Percentiles rank a stretch among this genome's conserved stretches.
Conservation (phyloP, 2,888 invertebrate genomes). For the Pollenia griseotomentosa region DNA sequence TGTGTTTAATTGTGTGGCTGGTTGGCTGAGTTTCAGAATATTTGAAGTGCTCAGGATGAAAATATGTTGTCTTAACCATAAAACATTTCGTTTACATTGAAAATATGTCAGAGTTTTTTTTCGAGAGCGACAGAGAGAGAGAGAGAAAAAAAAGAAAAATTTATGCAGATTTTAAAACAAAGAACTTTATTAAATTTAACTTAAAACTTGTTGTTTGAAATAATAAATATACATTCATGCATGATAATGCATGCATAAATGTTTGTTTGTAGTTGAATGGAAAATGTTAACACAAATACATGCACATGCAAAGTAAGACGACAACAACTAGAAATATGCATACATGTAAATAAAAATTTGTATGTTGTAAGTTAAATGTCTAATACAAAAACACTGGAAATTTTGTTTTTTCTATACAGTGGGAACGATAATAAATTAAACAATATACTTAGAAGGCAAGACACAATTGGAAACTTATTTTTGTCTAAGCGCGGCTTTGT, state of each 20-base stretch:
- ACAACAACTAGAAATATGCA: constrained; percentile 32
- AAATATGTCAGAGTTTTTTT: constrained; percentile 65
- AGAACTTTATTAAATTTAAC: constrained; percentile 71
- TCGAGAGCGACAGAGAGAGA: background rate
- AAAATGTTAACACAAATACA: constrained; percentile 37
- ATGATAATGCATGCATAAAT: background rate
- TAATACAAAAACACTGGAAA: constrained; percentile 22
- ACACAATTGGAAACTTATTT: background rate
- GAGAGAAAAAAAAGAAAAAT: constrained; percentile 42
- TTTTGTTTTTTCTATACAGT: constrained; percentile 12
- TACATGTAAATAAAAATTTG: background rate
- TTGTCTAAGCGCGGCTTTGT: too few species aligned
- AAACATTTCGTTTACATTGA: constrained; percentile 72
- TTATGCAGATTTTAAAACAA: constrained; percentile 70
- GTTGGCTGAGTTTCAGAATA: background rate
- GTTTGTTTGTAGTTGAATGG: constrained; percentile 5
- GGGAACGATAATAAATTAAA: background rate
- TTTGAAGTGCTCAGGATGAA: background rate
- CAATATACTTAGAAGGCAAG: background rate
- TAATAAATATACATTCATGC: constrained; percentile 9
- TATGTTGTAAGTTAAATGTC: constrained; percentile 17
- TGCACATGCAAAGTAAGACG: background rate
- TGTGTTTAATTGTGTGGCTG: constrained; percentile 13
- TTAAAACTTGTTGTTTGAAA: constrained; percentile 43
- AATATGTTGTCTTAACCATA: constrained; percentile 69